phyloP scores from a whole-genome alignment of 1,140 invertebrate genomes.

The Alviniconcha marisindica region DNA sequence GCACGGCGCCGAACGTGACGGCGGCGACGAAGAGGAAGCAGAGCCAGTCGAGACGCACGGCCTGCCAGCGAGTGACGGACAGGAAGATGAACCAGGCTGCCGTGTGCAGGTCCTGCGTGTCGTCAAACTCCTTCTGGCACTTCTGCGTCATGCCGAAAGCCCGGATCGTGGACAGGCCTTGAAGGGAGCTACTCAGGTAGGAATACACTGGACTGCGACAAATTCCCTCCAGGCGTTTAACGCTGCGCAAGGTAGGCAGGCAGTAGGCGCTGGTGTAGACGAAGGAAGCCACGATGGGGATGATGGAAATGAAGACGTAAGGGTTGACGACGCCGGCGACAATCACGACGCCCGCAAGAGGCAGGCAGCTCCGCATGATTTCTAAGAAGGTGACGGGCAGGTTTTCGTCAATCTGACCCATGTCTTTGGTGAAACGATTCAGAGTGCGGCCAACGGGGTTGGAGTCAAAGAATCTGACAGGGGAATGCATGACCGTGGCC shows the following conservation, averaged over 20 bases:
- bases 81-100: constrained; percentile 83
- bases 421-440: constrained; percentile 91
- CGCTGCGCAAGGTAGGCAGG: constrained; percentile 86
- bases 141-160: constrained; percentile 85
- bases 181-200: constrained; percentile 91
- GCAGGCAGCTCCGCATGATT: constrained; percentile 85
- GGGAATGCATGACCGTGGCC: constrained; percentile 85
- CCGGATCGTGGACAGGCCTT: constrained; percentile 92
- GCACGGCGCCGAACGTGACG: constrained; percentile 71
- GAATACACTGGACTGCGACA: constrained; percentile 88
- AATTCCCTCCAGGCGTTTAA: constrained; percentile 92
- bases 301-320: constrained; percentile 82
- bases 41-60: constrained; percentile 87
- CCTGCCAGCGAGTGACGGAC: constrained; percentile 88
- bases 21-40: constrained; percentile 83
- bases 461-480: constrained; percentile 92
- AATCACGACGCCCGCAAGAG: constrained; percentile 85
- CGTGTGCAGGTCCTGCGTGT: constrained; percentile 81
- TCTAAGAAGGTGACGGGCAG: constrained; percentile 82
- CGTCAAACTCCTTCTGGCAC: constrained; percentile 81
- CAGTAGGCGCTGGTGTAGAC: constrained; percentile 87
- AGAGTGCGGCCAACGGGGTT: constrained; percentile 88
- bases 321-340: constrained; percentile 87
- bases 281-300: constrained; percentile 84
- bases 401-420: constrained; percentile 88